A percentile compares a stretch with the other conserved stretches of the same genome.
Evolutionary conservation across 2,888 invertebrate species (phyloP).

Genomic region (Eudemis profundana): DNA sequence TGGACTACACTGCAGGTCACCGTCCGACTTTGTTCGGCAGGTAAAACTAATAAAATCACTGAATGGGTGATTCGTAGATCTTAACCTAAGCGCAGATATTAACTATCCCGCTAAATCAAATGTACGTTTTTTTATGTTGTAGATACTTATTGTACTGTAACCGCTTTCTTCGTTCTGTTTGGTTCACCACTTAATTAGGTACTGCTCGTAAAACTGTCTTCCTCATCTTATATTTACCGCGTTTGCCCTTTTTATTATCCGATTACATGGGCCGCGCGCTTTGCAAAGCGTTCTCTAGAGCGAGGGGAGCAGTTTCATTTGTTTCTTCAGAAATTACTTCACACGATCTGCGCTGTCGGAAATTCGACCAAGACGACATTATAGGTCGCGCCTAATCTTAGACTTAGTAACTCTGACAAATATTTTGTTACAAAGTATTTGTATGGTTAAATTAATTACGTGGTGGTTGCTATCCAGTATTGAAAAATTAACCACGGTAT

Average conservation of each 20-base stretch:
- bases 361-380: conserved; percentile 49
- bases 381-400: background rate
- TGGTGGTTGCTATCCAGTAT: too few species aligned
- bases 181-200: conserved; percentile 85
- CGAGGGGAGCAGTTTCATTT: conserved; percentile 84
- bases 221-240: conserved; percentile 86
- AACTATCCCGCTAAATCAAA: too few species aligned
- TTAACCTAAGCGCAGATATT: too few species aligned
- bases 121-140: conserved; percentile 24
- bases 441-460: too few species aligned
- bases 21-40: too few species aligned
- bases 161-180: conserved; percentile 79
- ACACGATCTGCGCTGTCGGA: conserved; percentile 66
- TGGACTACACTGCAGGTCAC: too few species aligned
- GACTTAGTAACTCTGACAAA: too few species aligned
- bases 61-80: too few species aligned
- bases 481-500: too few species aligned
- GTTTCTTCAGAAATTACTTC: conserved; percentile 83
- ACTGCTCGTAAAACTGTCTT: conserved; percentile 85
- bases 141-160: conserved; percentile 66
- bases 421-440: too few species aligned
- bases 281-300: conserved; percentile 79
- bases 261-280: conserved; percentile 84
- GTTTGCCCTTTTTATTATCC: conserved; percentile 86
- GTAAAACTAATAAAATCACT: too few species aligned